Conservation (phyloP, 2,888 invertebrate species). For the Octodonta nipae region DNA sequence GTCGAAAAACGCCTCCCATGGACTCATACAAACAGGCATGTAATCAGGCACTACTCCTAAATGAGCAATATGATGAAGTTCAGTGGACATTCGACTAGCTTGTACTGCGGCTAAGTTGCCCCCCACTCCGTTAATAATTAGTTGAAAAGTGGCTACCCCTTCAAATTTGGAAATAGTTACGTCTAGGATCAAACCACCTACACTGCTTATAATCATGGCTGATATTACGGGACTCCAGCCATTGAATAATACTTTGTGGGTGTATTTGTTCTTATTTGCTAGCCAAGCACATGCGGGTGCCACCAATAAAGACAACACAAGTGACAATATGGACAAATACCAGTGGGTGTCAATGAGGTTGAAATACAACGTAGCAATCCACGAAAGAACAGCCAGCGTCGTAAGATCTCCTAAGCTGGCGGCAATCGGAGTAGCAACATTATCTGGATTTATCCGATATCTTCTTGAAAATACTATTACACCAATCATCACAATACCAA, state of each 20-base stretch:
- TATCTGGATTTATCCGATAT: slow-evolving; percentile 77
- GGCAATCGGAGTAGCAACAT: slow-evolving; percentile 83
- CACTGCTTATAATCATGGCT: slow-evolving; percentile 80
- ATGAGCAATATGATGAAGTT: slow-evolving; percentile 43
- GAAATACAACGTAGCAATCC: slow-evolving; percentile 58
- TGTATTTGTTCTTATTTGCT: slow-evolving; percentile 65
- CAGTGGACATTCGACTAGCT: slow-evolving; percentile 74
- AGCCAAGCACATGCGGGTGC: slow-evolving; percentile 65
- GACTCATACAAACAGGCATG: slow-evolving; percentile 27
- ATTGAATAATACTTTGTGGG: slow-evolving; percentile 63
- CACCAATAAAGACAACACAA: not conserved
- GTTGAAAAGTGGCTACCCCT: slow-evolving; percentile 81
- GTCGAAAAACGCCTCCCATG: slow-evolving; percentile 40
- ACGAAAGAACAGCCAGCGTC: slow-evolving; percentile 67
- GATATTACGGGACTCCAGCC: slow-evolving; percentile 85
- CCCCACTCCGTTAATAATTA: slow-evolving; percentile 83
- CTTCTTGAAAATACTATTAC: slow-evolving; percentile 67
- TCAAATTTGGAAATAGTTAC: slow-evolving; percentile 67
- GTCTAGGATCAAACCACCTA: slow-evolving; percentile 76
- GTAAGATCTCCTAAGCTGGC: slow-evolving; percentile 81
- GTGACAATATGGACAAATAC: not conserved
- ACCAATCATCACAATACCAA: slow-evolving; percentile 71
- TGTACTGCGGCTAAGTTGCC: slow-evolving; percentile 89
- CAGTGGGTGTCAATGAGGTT: not conserved
- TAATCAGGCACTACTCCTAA: not conserved